Conservation (phyloP, 1,140 invertebrate genomes). For the Latrodectus geometricus region DNA sequence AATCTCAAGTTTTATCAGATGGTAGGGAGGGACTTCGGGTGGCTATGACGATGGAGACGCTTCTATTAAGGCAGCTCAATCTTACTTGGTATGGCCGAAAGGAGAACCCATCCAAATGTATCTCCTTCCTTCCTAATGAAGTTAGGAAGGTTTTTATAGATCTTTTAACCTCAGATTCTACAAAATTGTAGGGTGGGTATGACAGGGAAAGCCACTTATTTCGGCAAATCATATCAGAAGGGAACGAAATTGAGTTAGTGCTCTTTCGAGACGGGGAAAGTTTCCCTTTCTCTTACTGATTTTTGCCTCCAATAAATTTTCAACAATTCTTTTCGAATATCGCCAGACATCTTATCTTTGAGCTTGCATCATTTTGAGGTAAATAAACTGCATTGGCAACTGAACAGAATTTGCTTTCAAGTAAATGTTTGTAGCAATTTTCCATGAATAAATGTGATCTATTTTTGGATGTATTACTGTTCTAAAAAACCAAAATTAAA, state of each 20-base stretch:
- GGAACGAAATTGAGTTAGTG: constrained; percentile 44
- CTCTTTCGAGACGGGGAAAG: constrained; percentile 3
- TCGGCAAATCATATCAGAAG: constrained; percentile 54
- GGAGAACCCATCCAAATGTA: constrained; percentile 87
- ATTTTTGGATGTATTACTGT: too few relatives aligned
- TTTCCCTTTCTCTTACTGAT: too few relatives aligned
- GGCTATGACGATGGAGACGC: constrained; percentile 72
- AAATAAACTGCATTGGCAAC: too few relatives aligned
- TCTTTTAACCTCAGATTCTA: constrained; percentile 93
- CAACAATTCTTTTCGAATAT: too few relatives aligned
- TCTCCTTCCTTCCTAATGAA: constrained; percentile 78
- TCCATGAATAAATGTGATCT: too few relatives aligned
- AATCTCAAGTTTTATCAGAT: constrained; percentile 92
- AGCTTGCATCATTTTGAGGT: background rate
- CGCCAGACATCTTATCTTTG: background rate
- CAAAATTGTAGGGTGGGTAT: constrained; percentile 86
- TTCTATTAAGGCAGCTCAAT: constrained; percentile 76
- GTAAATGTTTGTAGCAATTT: too few relatives aligned
- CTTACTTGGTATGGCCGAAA: constrained; percentile 90
- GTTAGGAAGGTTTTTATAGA: constrained; percentile 85
- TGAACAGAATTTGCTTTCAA: too few relatives aligned
- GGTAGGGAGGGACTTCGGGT: constrained; percentile 88
- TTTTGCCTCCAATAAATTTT: too few relatives aligned
- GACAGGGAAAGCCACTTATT: constrained; percentile 70
- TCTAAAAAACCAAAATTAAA: too few relatives aligned